Percentiles rank a stretch among this genome's conserved stretches.
These are phyloP conservation scores for Sipha flava DNA, from an alignment of 1,140 invertebrate species.

Conservation along the genomic window DNA sequence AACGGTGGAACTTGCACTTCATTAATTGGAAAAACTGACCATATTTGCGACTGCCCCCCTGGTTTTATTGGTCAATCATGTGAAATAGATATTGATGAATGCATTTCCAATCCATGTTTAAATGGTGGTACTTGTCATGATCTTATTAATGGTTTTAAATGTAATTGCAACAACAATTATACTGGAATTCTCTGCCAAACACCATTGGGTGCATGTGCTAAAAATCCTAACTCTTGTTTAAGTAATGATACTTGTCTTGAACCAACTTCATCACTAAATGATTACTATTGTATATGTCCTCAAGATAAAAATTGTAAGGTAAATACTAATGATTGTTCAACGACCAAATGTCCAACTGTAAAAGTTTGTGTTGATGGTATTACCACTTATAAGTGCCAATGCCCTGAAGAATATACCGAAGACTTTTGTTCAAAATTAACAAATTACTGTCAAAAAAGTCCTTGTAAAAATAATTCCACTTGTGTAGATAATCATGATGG, in stretches of 20 bases:
- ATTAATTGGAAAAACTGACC: too few species aligned
- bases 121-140: conserved; percentile 83
- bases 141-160: conserved; percentile 69
- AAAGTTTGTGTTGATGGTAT: conserved; percentile 86
- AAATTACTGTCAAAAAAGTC: conserved; percentile 52
- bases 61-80: conserved; percentile 82
- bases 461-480: conserved; percentile 50
- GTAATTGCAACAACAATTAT: conserved; percentile 83
- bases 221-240: conserved; percentile 71
- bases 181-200: conserved; percentile 79
- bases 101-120: conserved; percentile 74
- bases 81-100: conserved; percentile 86
- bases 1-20: conserved; percentile 55
- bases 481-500: conserved; percentile 48
- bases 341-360: conserved; percentile 77
- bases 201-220: conserved; percentile 87
- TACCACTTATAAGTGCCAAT: conserved; percentile 83
- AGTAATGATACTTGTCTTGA: conserved; percentile 75
- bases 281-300: conserved; percentile 70
- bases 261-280: conserved; percentile 81
- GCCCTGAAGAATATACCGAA: conserved; percentile 74
- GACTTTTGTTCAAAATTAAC: conserved; percentile 54
- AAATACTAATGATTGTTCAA: conserved; percentile 78
- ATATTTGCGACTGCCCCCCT: conserved; percentile 66
- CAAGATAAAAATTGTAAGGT: conserved; percentile 77